A percentile compares a stretch with the other conserved stretches of the same genome.
Conservation (phyloP, 2,888 invertebrate genomes). For the Nomada ferruginata region DNA sequence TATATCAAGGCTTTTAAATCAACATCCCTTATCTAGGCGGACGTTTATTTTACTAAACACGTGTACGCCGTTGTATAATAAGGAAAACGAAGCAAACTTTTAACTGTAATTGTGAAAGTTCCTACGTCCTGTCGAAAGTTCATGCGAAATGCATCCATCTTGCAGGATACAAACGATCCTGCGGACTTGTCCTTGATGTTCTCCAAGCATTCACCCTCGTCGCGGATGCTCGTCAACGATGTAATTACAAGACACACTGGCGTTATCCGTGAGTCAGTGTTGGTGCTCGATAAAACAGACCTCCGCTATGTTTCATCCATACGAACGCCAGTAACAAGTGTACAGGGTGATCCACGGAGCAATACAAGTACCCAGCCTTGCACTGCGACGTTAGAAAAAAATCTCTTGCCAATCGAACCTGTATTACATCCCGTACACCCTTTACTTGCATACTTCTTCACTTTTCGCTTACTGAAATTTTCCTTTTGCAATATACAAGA, state of each 20-base stretch:
- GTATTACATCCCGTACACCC: neutral
- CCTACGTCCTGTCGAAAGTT: neutral
- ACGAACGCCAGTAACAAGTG: conserved; percentile 9
- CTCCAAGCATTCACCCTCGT: conserved; percentile 49
- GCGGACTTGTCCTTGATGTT: conserved; percentile 50
- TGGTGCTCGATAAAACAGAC: conserved; percentile 48
- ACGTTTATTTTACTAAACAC: neutral
- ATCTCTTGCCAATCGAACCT: conserved; percentile 1
- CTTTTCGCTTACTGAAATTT: neutral
- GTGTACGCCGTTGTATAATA: neutral
- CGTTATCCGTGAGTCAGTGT: conserved; percentile 45
- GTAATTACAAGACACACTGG: conserved; percentile 53
- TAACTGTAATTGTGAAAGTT: conserved; percentile 19
- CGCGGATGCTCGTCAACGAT: conserved; percentile 46
- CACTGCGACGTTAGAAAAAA: conserved; percentile 5
- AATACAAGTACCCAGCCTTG: conserved; percentile 6
- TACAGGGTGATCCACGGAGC: neutral
- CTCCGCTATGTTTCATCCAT: conserved; percentile 31
- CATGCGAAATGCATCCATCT: conserved; percentile 5
- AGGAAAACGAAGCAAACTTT: neutral
- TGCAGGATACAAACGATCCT: conserved; percentile 30
- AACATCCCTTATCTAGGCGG: neutral
- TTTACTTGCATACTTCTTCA: too few species aligned
- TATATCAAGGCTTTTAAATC: too few species aligned
- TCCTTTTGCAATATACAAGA: neutral